Conservation (phyloP, 2,113 vertebrate genomes). For the Morone chrysops region DNA sequence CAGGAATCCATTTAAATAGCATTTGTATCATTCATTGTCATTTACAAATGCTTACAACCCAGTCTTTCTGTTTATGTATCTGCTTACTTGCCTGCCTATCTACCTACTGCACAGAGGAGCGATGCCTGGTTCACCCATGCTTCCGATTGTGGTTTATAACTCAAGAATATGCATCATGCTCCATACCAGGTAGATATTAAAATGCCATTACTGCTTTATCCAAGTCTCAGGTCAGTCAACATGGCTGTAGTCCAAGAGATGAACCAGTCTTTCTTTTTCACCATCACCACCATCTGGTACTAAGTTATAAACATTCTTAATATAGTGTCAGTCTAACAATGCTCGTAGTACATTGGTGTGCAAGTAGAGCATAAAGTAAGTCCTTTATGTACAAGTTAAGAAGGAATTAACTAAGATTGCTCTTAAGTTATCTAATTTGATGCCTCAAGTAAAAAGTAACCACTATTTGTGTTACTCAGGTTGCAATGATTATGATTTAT, state of each 20-base stretch:
- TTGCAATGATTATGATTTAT: background rate
- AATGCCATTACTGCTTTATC: background rate
- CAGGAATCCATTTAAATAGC: background rate
- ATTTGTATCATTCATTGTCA: background rate
- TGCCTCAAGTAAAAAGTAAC: background rate
- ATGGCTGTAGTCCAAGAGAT: background rate
- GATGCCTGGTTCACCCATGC: constrained; percentile 61
- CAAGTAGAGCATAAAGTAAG: background rate
- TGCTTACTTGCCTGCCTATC: background rate
- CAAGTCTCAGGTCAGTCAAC: background rate
- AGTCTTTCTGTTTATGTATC: background rate
- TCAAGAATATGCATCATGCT: constrained; percentile 56
- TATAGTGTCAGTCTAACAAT: background rate
- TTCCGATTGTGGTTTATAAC: constrained; percentile 88
- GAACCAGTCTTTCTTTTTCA: background rate
- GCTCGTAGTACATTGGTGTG: background rate
- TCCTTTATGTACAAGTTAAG: too few relatives aligned
- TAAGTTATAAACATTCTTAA: too few relatives aligned
- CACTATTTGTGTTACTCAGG: background rate
- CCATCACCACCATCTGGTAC: too few relatives aligned
- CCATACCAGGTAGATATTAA: constrained; percentile 85
- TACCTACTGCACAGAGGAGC: constrained; percentile 21
- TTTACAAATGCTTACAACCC: background rate
- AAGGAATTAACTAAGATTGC: too few relatives aligned
- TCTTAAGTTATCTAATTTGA: background rate